Percentiles rank a stretch among this genome's conserved stretches.
Evolutionary conservation across 2,797 vertebrate species (phyloP).

Genomic region (Sebastes nivosus): DNA sequence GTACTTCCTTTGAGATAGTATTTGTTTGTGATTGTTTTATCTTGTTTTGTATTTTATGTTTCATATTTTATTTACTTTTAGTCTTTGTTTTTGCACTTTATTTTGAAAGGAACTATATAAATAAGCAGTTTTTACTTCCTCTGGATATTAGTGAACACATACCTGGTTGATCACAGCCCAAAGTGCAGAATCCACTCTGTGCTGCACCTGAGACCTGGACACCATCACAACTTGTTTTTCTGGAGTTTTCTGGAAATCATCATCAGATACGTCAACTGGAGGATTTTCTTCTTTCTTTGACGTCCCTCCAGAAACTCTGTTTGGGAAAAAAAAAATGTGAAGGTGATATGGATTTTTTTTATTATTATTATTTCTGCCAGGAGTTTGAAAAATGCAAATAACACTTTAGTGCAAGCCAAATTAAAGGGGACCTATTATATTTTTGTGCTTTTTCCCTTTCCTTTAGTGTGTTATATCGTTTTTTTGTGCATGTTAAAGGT

Average conservation of each 20-base stretch:
- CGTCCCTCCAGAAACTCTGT: neutral
- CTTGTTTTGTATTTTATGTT: too few relatives aligned
- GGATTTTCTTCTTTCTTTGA: neutral
- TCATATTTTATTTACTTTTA: neutral
- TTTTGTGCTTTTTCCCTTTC: too few relatives aligned
- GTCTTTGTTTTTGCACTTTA: neutral
- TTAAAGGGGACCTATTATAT: too few relatives aligned
- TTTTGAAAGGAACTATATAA: neutral
- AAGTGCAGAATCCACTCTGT: neutral
- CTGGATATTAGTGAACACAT: too few relatives aligned
- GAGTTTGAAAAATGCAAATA: neutral
- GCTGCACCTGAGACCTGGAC: neutral
- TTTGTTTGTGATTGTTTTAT: neutral
- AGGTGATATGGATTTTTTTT: too few relatives aligned
- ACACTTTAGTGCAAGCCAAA: neutral
- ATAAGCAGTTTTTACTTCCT: neutral
- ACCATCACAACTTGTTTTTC: neutral
- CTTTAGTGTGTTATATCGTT: too few relatives aligned
- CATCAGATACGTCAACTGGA: neutral
- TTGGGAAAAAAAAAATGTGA: neutral
- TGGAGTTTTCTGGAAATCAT: neutral
- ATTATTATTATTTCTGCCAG: neutral
- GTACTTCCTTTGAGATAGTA: neutral
- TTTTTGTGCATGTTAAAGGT: too few relatives aligned
- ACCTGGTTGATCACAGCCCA: slow-evolving; percentile 15